These are phyloP conservation scores for Rhynchopsitta pachyrhyncha DNA, from an alignment of 2,113 vertebrate genomes.

Conservation along the genomic window DNA sequence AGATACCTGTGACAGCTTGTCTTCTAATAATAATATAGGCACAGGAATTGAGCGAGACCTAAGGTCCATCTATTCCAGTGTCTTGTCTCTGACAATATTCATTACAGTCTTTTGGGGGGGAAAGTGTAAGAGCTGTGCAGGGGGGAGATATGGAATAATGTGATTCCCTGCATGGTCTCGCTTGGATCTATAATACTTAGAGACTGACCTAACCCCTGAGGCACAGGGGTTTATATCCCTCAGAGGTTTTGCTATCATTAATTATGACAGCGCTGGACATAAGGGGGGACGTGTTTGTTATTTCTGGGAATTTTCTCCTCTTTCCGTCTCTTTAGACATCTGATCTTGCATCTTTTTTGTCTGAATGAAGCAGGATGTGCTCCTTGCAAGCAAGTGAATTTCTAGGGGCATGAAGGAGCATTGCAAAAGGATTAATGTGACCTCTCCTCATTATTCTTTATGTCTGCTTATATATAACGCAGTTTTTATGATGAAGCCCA, in stretches of 20 bases:
- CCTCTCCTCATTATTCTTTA: not conserved
- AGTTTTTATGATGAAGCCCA: not conserved
- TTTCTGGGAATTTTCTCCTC: not conserved
- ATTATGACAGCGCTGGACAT: constrained; percentile 10
- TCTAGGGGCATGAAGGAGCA: not conserved
- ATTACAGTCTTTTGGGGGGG: not conserved
- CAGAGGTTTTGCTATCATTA: constrained; percentile 10
- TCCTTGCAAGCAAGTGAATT: not conserved
- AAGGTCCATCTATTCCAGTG: constrained; percentile 1
- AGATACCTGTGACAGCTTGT: constrained; percentile 2
- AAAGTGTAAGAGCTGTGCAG: not conserved
- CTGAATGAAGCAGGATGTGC: not conserved
- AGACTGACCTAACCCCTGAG: constrained; percentile 23
- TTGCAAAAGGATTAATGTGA: not conserved
- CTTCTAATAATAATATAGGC: not conserved
- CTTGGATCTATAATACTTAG: constrained; percentile 30
- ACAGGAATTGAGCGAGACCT: not conserved
- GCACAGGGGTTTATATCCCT: not conserved
- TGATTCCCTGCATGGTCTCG: constrained; percentile 6
- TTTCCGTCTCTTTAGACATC: not conserved
- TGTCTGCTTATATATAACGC: not conserved
- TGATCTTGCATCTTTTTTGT: not conserved
- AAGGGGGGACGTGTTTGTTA: not conserved
- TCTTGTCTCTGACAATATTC: constrained; percentile 47
- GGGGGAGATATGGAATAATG: not conserved